phyloP scores from a whole-genome alignment of 2,888 invertebrate genomes.

The Trichogramma dendrolimi region DNA sequence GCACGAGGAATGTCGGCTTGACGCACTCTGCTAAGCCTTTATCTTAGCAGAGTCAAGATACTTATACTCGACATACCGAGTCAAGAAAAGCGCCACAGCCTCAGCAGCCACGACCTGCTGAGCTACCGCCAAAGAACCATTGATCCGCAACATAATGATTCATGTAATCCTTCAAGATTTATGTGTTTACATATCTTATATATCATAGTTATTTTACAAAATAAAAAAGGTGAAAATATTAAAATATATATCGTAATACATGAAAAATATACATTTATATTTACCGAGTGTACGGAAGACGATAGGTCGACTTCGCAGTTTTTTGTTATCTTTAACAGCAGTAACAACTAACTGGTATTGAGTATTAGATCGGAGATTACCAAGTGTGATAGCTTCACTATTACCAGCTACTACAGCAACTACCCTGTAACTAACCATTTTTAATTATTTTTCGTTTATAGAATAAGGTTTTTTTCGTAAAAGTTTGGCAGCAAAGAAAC shows the following conservation, averaged over 20 bases:
- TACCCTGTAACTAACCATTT: conserved; percentile 85
- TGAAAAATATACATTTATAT: conserved; percentile 24
- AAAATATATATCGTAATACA: neutral
- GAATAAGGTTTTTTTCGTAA: too few species aligned
- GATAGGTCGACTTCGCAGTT: conserved; percentile 79
- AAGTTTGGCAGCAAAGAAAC: too few species aligned
- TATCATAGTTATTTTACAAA: neutral
- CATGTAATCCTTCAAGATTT: neutral
- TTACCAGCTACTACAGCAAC: conserved; percentile 86
- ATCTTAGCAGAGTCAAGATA: too few species aligned
- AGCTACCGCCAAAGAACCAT: too few species aligned
- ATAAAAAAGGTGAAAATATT: neutral
- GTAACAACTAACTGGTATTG: conserved; percentile 85
- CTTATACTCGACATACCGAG: too few species aligned
- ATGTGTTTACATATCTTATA: neutral
- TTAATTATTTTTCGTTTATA: too few species aligned
- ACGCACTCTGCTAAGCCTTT: too few species aligned
- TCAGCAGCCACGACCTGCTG: too few species aligned
- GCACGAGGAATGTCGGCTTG: too few species aligned
- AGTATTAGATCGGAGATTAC: conserved; percentile 77
- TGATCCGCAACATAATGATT: too few species aligned
- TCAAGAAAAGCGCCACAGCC: too few species aligned
- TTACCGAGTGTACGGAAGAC: conserved; percentile 86
- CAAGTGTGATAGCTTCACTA: conserved; percentile 79
- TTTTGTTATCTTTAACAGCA: conserved; percentile 77